These are phyloP conservation scores for Panagrolaimus sp. DNA, from an alignment of 1,140 invertebrate species.

Conservation along the genomic window DNA sequence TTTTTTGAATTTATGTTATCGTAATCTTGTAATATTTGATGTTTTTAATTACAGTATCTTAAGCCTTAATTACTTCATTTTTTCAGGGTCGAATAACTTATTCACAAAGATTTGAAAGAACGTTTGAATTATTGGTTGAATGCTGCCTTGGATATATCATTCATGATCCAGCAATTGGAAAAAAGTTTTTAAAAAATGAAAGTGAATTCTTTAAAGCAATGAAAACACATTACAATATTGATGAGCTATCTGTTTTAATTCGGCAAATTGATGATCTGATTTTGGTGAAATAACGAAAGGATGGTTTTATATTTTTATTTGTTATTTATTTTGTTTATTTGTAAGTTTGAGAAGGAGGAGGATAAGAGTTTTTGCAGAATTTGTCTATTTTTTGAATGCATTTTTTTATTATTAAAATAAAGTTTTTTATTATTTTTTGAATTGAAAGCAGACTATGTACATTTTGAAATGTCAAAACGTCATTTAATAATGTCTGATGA, in stretches of 20 bases:
- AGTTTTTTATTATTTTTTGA: no score
- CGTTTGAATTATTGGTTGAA: neutral
- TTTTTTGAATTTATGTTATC: neutral
- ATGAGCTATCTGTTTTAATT: neutral
- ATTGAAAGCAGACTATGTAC: no score
- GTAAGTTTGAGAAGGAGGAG: no score
- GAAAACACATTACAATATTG: conserved; percentile 5
- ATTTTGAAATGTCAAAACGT: no score
- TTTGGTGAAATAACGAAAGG: no score
- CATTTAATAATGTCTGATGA: no score
- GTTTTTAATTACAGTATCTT: no score
- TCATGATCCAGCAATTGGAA: neutral
- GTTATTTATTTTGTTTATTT: no score
- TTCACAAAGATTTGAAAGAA: neutral
- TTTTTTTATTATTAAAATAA: no score
- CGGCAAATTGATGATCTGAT: neutral
- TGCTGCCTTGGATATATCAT: neutral
- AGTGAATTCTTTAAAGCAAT: neutral
- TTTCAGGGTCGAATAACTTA: conserved; percentile 9
- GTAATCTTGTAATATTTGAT: neutral
- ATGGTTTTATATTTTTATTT: no score
- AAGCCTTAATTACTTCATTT: neutral
- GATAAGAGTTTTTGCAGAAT: no score
- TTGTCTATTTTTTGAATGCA: no score
- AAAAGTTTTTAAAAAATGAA: neutral